phyloP scores from a whole-genome alignment of 2,888 invertebrate species.

The Dioctria rufipes region DNA sequence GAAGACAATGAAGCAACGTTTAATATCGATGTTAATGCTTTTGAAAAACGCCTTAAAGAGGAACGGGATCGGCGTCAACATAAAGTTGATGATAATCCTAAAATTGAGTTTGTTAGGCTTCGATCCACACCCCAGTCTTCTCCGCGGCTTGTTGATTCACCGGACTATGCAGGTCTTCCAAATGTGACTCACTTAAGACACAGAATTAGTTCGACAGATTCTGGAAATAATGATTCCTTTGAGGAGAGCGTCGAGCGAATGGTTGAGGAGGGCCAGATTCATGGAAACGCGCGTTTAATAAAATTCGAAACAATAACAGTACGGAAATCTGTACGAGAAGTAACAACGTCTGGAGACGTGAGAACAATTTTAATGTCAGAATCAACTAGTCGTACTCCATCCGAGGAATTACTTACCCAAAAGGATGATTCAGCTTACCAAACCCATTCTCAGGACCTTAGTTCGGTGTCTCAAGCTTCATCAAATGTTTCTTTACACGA shows the following conservation, averaged over 20 bases:
- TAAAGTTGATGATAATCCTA: conserved; percentile 72
- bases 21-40: conserved; percentile 75
- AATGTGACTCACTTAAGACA: conserved; percentile 69
- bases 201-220: conserved; percentile 64
- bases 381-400: conserved; percentile 72
- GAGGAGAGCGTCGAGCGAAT: conserved; percentile 73
- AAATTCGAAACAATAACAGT: conserved; percentile 82
- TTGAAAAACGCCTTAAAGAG: conserved; percentile 74
- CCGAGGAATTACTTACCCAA: conserved; percentile 70
- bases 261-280: conserved; percentile 78
- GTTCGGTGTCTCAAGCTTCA: conserved; percentile 72
- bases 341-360: conserved; percentile 68
- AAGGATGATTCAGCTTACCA: conserved; percentile 76
- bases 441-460: conserved; percentile 72
- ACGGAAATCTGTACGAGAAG: conserved; percentile 77
- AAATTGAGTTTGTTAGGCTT: conserved; percentile 76
- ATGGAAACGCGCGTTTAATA: conserved; percentile 77
- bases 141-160: conserved; percentile 70
- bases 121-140: conserved; percentile 74
- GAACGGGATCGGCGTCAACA: conserved; percentile 74
- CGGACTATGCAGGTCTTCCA: conserved; percentile 63
- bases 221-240: conserved; percentile 63
- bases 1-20: conserved; percentile 66
- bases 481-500: conserved; percentile 73
- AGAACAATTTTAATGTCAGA: conserved; percentile 69